Percentiles rank a stretch among this genome's conserved stretches.
These are phyloP conservation scores for Drosophila monieri DNA, from an alignment of 2,888 invertebrate species.

Conservation along the genomic window DNA sequence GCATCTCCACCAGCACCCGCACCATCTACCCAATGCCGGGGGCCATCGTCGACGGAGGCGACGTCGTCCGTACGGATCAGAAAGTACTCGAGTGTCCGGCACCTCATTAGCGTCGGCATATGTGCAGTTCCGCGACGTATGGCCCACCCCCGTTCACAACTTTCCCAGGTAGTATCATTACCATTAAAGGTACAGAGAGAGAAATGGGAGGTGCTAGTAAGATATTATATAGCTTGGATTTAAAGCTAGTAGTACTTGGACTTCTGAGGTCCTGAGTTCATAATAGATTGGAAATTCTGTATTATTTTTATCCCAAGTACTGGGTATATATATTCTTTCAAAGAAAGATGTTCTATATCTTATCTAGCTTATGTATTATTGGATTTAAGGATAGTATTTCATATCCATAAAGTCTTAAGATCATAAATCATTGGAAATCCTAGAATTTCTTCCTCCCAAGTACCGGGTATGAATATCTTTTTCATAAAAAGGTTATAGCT, in stretches of 20 bases:
- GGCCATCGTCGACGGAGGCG: constrained; percentile 35
- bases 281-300: background rate
- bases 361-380: too few species aligned
- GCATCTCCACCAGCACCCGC: constrained; percentile 31
- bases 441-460: background rate
- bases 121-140: constrained; percentile 61
- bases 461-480: background rate
- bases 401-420: background rate
- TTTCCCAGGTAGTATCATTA: constrained; percentile 74
- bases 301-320: background rate
- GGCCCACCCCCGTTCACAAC: constrained; percentile 70
- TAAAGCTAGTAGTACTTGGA: background rate
- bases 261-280: background rate
- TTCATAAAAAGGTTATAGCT: too few species aligned
- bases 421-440: background rate
- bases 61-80: constrained; percentile 25
- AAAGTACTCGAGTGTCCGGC: constrained; percentile 20
- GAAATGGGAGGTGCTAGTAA: background rate
- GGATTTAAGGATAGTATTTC: background rate
- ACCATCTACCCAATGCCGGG: background rate
- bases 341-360: background rate
- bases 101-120: constrained; percentile 47
- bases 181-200: background rate
- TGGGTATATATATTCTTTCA: background rate
- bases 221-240: too few species aligned